Conservation (phyloP, 2,797 vertebrate species). For the Onychomys torridus region DNA sequence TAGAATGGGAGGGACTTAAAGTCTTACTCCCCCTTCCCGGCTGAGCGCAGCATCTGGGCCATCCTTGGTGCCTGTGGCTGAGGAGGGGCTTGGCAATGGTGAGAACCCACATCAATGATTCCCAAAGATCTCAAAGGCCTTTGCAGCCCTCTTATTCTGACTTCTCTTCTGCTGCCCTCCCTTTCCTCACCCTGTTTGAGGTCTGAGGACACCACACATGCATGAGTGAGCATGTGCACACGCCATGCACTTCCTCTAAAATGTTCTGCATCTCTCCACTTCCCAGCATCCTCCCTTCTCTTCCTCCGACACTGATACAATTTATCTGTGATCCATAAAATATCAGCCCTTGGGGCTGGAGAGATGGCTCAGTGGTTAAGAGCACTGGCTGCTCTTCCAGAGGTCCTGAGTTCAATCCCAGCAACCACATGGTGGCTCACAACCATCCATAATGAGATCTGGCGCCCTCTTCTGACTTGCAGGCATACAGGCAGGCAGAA, state of each 20-base stretch:
- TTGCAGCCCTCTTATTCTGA: neutral
- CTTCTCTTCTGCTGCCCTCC: neutral
- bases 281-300: neutral
- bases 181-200: neutral
- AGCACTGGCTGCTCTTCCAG: no score
- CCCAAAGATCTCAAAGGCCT: neutral
- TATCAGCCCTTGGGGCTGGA: neutral
- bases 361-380: no score
- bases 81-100: neutral
- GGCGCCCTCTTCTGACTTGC: no score
- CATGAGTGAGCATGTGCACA: no score
- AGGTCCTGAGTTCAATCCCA: no score
- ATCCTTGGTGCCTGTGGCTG: neutral
- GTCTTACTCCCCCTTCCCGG: neutral
- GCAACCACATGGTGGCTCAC: no score
- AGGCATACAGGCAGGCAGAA: no score
- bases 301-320: neutral
- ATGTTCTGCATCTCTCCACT: neutral
- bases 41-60: neutral
- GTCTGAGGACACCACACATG: no score
- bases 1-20: slow-evolving; percentile 24
- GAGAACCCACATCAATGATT: neutral
- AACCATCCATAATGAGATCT: no score
- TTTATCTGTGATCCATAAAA: neutral
- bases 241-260: neutral